Percentiles rank a stretch among this genome's conserved stretches.
These are phyloP conservation scores for Nephotettix cincticeps DNA, from an alignment of 1,140 invertebrate genomes.

Conservation along the genomic window DNA sequence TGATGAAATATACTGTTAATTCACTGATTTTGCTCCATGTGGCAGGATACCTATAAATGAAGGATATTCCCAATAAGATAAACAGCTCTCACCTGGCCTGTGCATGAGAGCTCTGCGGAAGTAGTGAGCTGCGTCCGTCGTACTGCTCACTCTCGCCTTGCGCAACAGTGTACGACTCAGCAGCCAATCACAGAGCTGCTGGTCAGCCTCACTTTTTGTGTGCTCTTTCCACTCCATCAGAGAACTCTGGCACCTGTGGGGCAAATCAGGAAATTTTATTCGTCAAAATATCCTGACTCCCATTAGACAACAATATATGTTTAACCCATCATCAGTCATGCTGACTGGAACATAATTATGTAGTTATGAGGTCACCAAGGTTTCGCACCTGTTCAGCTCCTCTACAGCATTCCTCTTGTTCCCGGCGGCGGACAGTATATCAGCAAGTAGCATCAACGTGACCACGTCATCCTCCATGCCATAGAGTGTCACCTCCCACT, in stretches of 20 bases:
- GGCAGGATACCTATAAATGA: no score
- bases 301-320: no score
- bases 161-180: background rate
- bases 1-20: no score
- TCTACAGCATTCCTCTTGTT: conserved; percentile 32
- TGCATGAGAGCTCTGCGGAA: conserved; percentile 12
- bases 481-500: background rate
- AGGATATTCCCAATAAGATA: no score
- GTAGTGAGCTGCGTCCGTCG: background rate
- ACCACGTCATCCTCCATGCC: background rate
- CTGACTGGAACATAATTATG: no score
- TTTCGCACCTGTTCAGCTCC: conserved; percentile 27
- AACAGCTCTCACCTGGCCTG: background rate
- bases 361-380: no score
- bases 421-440: background rate
- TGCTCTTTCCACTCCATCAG: background rate
- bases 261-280: no score
- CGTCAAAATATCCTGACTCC: no score
- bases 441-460: background rate
- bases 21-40: no score
- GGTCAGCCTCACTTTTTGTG: background rate
- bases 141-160: background rate
- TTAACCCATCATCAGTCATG: no score
- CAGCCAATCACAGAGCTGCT: conserved; percentile 6
- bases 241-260: background rate